phyloP scores from a whole-genome alignment of 2,888 invertebrate species.

The Trissonchulus sp. region DNA sequence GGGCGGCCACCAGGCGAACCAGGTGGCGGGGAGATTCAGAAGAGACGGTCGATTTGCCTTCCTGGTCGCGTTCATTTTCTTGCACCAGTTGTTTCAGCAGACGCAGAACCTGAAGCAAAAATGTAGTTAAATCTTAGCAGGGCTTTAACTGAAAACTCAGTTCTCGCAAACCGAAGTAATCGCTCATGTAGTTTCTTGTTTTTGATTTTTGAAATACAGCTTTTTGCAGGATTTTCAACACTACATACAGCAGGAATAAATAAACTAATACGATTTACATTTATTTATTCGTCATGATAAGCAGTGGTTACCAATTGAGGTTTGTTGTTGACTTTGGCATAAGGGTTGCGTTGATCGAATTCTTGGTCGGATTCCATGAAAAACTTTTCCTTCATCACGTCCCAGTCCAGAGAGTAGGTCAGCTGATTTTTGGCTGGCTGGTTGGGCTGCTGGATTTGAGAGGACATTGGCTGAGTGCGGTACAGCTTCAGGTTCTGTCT shows the following conservation, averaged over 20 bases:
- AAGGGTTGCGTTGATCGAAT: conserved; percentile 18
- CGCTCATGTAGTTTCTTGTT: no score
- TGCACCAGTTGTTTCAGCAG: conserved; percentile 36
- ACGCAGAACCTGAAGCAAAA: conserved; percentile 31
- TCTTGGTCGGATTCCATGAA: background rate
- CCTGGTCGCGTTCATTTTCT: conserved; percentile 35
- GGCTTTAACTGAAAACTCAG: no score
- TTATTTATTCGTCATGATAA: no score
- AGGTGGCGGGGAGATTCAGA: background rate
- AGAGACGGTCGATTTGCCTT: conserved; percentile 34
- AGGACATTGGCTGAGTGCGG: background rate
- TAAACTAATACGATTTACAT: no score
- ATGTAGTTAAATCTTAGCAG: no score
- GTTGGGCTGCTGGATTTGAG: conserved; percentile 30
- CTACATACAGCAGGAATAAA: no score
- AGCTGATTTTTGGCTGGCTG: conserved; percentile 36
- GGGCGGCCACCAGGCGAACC: conserved; percentile 8
- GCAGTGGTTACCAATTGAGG: conserved; percentile 19
- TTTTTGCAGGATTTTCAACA: no score
- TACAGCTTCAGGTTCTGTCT: conserved; percentile 38
- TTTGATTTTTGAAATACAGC: no score
- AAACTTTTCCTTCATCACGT: conserved; percentile 39
- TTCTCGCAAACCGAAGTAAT: no score
- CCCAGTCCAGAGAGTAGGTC: conserved; percentile 40
- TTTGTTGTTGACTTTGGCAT: background rate